Conservation (phyloP, 2,113 vertebrate species). For the Emydocephalus ijimae region DNA sequence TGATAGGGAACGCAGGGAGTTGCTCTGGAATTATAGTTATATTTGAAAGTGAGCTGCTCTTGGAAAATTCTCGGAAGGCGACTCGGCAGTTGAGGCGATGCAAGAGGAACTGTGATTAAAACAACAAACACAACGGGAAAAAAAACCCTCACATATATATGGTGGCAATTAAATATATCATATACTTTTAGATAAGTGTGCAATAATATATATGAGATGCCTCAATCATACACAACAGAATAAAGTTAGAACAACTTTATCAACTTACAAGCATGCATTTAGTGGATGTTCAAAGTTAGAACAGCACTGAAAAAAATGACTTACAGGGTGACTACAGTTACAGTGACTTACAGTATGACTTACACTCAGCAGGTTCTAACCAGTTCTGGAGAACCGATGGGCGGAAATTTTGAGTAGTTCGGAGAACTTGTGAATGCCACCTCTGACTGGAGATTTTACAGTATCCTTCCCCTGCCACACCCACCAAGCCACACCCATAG, state of each 20-base stretch:
- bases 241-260: background rate
- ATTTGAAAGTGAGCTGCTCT: conserved; percentile 63
- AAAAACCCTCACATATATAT: background rate
- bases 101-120: conserved; percentile 56
- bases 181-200: background rate
- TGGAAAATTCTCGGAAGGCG: conserved; percentile 53
- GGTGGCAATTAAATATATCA: background rate
- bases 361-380: background rate
- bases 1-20: conserved; percentile 51
- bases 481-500: no score
- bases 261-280: background rate
- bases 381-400: no score
- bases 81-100: conserved; percentile 26
- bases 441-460: no score
- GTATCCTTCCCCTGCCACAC: no score
- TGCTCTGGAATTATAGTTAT: conserved; percentile 53
- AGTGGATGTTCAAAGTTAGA: background rate
- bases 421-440: no score
- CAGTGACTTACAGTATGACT: background rate
- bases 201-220: background rate
- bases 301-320: background rate
- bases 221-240: background rate
- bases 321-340: background rate
- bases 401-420: no score
- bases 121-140: background rate